Evolutionary conservation across 35 echinoderm and acorn worm genomes (phyloP).

Genomic region (Ptychodera flava): DNA sequence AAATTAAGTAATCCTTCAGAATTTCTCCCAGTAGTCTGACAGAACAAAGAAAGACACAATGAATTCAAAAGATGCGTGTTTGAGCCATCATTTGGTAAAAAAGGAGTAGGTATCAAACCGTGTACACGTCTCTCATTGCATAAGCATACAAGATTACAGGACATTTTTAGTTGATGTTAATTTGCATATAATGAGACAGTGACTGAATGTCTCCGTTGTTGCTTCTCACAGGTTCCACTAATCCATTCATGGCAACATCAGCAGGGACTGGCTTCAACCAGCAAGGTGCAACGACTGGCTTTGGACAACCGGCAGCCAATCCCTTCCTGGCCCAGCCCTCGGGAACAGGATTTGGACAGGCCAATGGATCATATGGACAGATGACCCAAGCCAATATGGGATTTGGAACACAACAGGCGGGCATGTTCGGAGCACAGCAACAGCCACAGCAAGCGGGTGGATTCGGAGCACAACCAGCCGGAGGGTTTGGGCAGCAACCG

Average conservation of each 20-base stretch:
- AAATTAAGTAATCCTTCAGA: too few species aligned
- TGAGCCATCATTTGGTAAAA: too few species aligned
- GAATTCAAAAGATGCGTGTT: too few species aligned
- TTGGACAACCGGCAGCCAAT: background rate
- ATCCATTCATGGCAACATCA: background rate
- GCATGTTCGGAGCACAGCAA: background rate
- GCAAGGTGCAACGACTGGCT: background rate
- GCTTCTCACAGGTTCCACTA: background rate
- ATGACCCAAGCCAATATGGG: background rate
- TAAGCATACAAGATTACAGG: too few species aligned
- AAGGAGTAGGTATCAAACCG: too few species aligned
- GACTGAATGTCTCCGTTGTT: background rate
- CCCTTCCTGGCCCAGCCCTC: background rate
- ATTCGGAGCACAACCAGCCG: background rate
- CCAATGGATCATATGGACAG: background rate
- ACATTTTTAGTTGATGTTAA: too few species aligned
- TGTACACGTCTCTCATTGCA: too few species aligned
- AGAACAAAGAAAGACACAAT: too few species aligned
- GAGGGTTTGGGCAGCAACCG: background rate
- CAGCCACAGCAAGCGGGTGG: background rate
- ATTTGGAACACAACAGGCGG: background rate
- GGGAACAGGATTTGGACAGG: background rate
- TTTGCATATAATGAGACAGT: too few species aligned
- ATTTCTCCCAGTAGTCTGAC: too few species aligned
- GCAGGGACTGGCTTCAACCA: background rate